Percentiles rank a stretch among this genome's conserved stretches.
Evolutionary conservation across 2,113 vertebrate species (phyloP).

Genomic region (Pogona vitticeps): DNA sequence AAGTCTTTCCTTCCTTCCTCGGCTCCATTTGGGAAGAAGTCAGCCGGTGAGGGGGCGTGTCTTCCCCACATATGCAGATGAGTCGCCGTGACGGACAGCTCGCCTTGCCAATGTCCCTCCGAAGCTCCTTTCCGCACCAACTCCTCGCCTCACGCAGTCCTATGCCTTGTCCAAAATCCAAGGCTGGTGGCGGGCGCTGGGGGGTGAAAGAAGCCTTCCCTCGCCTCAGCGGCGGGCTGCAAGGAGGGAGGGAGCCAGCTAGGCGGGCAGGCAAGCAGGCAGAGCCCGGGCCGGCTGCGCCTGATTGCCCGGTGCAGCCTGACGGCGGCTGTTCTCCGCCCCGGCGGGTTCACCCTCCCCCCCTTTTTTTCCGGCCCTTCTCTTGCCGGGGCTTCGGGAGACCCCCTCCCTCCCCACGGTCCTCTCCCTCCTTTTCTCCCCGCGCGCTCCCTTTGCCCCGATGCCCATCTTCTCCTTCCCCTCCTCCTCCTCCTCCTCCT

Average conservation of each 20-base stretch:
- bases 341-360: not conserved
- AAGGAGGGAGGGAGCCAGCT: not conserved
- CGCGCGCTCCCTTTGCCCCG: constrained; percentile 43
- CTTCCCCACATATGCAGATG: constrained; percentile 90
- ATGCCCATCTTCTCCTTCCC: constrained; percentile 33
- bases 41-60: constrained; percentile 77
- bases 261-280: not conserved
- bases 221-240: constrained; percentile 71
- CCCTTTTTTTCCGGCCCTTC: not conserved
- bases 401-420: not conserved
- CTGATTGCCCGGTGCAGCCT: constrained; percentile 78
- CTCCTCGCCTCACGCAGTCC: constrained; percentile 56
- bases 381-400: not conserved
- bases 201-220: not conserved
- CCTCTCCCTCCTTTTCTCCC: not conserved
- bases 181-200: constrained; percentile 79
- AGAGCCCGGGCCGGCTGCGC: constrained; percentile 45
- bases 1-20: not conserved
- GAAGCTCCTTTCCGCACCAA: constrained; percentile 88
- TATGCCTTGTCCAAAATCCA: constrained; percentile 77
- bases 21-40: not conserved
- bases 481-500: constrained; percentile 38
- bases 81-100: constrained; percentile 93
- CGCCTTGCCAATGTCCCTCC: constrained; percentile 88
- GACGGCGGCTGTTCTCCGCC: constrained; percentile 44